phyloP scores from a whole-genome alignment of 2,113 vertebrate genomes.

The Solea senegalensis region DNA sequence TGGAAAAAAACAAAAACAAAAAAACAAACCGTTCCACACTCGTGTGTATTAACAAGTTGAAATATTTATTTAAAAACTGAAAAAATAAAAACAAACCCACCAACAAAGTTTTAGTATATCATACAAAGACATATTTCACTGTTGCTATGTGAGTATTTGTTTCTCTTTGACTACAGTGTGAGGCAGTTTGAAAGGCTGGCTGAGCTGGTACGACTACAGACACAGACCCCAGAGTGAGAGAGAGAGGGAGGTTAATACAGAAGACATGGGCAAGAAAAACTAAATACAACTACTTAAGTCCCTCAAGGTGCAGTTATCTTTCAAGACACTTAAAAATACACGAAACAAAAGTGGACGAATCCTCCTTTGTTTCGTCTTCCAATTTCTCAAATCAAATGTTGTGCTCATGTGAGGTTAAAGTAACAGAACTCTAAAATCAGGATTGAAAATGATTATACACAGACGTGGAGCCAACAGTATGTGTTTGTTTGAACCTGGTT shows the following conservation, averaged over 20 bases:
- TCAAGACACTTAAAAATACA: constrained; percentile 53
- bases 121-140: constrained; percentile 79
- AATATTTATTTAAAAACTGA: constrained; percentile 83
- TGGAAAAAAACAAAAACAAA: neutral
- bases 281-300: constrained; percentile 40
- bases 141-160: constrained; percentile 78
- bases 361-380: constrained; percentile 14
- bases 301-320: constrained; percentile 57
- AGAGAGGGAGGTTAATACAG: constrained; percentile 48
- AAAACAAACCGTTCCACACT: constrained; percentile 20
- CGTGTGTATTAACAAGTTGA: constrained; percentile 70
- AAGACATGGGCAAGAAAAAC: constrained; percentile 38
- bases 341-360: constrained; percentile 15
- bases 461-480: constrained; percentile 44
- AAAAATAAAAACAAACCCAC: constrained; percentile 79
- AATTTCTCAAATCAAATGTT: constrained; percentile 22
- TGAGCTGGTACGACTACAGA: constrained; percentile 78
- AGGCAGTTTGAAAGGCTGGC: constrained; percentile 85
- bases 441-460: constrained; percentile 25
- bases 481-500: constrained; percentile 24
- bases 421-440: constrained; percentile 40
- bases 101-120: constrained; percentile 81
- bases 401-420: constrained; percentile 21
- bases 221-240: constrained; percentile 48
- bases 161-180: constrained; percentile 79